Evolutionary conservation across 2,113 vertebrate species (phyloP).

Genomic region (Hypomesus transpacificus): DNA sequence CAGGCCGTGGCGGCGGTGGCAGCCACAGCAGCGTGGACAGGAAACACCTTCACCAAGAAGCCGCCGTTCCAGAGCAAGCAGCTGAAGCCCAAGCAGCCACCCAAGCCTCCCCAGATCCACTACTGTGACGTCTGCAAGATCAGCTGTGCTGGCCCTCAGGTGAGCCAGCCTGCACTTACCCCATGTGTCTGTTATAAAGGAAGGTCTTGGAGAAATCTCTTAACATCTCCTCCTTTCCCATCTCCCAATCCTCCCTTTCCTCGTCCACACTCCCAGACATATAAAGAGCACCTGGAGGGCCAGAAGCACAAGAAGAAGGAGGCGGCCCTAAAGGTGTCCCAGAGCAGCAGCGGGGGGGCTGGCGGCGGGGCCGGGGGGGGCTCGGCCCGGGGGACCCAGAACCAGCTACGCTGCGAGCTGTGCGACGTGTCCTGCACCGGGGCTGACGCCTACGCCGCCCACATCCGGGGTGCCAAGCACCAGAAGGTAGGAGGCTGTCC

Average conservation of each 20-base stretch:
- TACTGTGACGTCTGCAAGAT: constrained; percentile 99
- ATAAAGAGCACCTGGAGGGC: constrained; percentile 97
- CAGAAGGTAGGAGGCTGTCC: constrained; percentile 80
- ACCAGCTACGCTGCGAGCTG: constrained; percentile 96
- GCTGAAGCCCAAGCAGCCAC: constrained; percentile 92
- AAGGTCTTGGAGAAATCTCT: neutral
- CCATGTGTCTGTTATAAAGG: neutral
- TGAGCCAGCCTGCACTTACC: constrained; percentile 47
- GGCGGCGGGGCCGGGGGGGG: constrained; percentile 64
- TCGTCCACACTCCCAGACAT: constrained; percentile 74
- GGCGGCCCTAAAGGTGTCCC: constrained; percentile 90
- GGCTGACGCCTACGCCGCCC: constrained; percentile 94
- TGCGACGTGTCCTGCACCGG: constrained; percentile 98
- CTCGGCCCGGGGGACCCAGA: constrained; percentile 87
- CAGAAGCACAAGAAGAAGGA: constrained; percentile 99
- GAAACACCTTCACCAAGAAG: constrained; percentile 96
- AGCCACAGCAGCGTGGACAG: constrained; percentile 91
- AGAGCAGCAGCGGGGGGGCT: constrained; percentile 74
- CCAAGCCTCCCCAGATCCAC: constrained; percentile 98
- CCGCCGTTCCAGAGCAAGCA: constrained; percentile 94
- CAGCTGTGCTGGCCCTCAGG: constrained; percentile 99
- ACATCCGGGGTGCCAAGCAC: constrained; percentile 97
- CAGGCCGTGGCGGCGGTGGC: constrained; percentile 87
- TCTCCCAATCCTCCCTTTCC: neutral
- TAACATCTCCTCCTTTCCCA: neutral